Conservation (phyloP, 2,888 invertebrate genomes). For the Cephus pygmeus region DNA sequence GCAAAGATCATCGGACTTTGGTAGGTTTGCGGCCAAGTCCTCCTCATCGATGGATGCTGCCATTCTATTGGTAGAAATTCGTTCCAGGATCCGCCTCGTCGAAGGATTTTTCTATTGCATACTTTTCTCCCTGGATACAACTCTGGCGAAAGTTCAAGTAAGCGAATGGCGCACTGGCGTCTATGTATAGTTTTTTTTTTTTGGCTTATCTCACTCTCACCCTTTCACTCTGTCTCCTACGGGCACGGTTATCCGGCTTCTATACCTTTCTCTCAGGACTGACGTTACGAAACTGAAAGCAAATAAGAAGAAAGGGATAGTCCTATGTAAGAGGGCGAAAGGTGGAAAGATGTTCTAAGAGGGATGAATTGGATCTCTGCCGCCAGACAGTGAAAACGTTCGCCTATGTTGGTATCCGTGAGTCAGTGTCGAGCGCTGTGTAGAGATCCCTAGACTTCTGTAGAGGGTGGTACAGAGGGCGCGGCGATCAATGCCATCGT, state of each 20-base stretch:
- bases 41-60: neutral
- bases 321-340: slow-evolving; percentile 1
- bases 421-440: slow-evolving; percentile 16
- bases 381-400: slow-evolving; percentile 25
- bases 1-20: neutral
- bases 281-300: slow-evolving; percentile 12
- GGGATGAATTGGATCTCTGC: slow-evolving; percentile 31
- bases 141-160: neutral
- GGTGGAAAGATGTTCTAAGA: slow-evolving; percentile 32
- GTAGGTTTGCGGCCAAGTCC: neutral
- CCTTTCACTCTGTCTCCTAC: neutral
- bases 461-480: slow-evolving; percentile 30
- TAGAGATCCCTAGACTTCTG: neutral
- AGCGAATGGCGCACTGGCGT: neutral
- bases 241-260: slow-evolving; percentile 8
- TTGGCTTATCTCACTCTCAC: neutral
- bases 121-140: neutral
- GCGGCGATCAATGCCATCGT: slow-evolving; percentile 46
- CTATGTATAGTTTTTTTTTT: neutral
- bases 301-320: slow-evolving; percentile 12
- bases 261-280: slow-evolving; percentile 8
- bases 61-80: neutral
- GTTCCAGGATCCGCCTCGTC: neutral
- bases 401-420: slow-evolving; percentile 4
- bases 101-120: neutral